A percentile compares a stretch with the other conserved stretches of the same genome.
phyloP scores from a whole-genome alignment of 2,888 invertebrate genomes.

The Metalampra italica region DNA sequence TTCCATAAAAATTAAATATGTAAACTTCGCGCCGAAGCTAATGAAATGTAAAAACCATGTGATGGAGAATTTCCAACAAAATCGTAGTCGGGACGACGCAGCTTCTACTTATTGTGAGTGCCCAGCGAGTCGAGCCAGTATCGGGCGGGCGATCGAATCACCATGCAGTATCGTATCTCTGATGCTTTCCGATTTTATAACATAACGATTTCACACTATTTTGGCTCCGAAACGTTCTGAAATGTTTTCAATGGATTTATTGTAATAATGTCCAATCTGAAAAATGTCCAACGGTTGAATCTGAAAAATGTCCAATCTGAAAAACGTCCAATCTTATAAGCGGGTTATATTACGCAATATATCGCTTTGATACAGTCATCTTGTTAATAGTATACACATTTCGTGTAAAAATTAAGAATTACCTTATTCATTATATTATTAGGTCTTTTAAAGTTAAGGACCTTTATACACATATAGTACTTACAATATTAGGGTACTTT shows the following conservation, averaged over 20 bases:
- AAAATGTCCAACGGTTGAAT: too few species aligned
- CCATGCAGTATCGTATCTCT: conserved; percentile 6
- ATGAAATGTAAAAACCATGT: conserved; percentile 6
- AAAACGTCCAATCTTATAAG: too few species aligned
- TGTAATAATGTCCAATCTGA: too few species aligned
- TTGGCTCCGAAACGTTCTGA: conserved; percentile 5
- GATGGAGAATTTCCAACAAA: conserved; percentile 4
- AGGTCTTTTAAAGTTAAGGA: too few species aligned
- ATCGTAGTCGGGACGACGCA: conserved; percentile 4
- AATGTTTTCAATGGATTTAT: not conserved
- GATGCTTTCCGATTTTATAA: conserved; percentile 21
- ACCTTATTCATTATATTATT: too few species aligned
- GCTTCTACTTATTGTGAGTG: conserved; percentile 25
- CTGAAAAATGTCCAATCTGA: too few species aligned
- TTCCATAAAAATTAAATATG: not conserved
- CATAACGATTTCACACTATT: conserved; percentile 36
- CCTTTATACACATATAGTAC: too few species aligned
- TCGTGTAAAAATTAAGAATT: too few species aligned
- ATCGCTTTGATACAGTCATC: not conserved
- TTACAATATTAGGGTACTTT: too few species aligned
- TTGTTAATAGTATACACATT: too few species aligned
- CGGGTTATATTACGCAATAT: not conserved
- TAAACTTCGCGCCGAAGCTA: not conserved
- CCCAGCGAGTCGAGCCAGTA: conserved; percentile 20
- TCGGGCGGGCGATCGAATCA: conserved; percentile 18